Evolutionary conservation across 2,888 invertebrate genomes (phyloP), one percentile per base, ranked within the genome.

Genomic region (Lasioglossum lativentre): DNA sequence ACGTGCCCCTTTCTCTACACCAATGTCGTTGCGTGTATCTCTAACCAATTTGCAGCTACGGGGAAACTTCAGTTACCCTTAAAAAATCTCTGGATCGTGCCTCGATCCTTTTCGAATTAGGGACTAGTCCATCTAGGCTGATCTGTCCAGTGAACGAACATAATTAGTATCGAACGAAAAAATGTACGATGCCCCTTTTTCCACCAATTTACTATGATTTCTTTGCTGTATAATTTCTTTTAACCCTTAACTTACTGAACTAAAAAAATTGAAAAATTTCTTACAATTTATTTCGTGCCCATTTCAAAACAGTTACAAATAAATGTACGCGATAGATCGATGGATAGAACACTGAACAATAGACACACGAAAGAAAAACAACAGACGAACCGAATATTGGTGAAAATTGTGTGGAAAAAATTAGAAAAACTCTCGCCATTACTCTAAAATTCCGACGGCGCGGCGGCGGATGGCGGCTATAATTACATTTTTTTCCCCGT

Each of bases 1-100:
- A 93, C 93, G 93, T 93, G 93, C 75, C 92, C 16, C 70, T 82
- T 74, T 78, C 70, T 66, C 52, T 47, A 83, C 77, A 86, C 80
- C 83, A 83, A 86, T 70, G 80, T 59, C 70, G 63, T 63, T 56
- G 77, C 74, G 71, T 66, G 66, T 70, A 80, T 63, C 27, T 77
- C 78, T 70, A 59, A 71, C 78, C 78, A 74, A 84, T 78, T 75
- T 63, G 70, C 30, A 68, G 63, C 85, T 66, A 78, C 71, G 75
- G 38, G 70, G 75, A 72, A 34, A 45, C 59, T 63, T 77, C 27
- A 68, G 27, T 78, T 59, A 59, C 56, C 38, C 59, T 23, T 42
- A 42, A n/a, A 14, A 63, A 68, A 38, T 34, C 52, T 63, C 63
- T 16, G 16, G 16, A 19, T 30, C 30, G 16, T 16, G 27, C 30